Conservation (phyloP, 2,888 invertebrate genomes). For the Drosophila villosipedis region DNA sequence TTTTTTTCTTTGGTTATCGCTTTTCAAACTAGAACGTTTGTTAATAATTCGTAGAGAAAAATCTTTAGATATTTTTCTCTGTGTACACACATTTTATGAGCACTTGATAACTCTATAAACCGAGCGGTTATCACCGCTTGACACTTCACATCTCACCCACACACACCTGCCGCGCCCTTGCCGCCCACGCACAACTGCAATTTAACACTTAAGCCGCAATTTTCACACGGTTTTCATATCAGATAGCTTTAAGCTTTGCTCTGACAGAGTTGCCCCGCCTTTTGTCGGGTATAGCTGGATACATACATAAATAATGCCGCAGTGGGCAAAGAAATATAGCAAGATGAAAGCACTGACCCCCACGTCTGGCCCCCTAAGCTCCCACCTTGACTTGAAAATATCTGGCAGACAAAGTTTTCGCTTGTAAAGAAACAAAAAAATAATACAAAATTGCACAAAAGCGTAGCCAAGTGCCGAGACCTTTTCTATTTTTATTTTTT, state of each 20-base stretch:
- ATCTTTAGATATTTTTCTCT: background rate
- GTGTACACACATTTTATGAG: conserved; percentile 58
- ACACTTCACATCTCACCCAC: conserved; percentile 30
- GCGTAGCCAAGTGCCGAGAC: conserved; percentile 19
- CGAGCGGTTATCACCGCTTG: conserved; percentile 63
- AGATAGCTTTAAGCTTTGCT: conserved; percentile 65
- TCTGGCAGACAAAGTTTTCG: conserved; percentile 52
- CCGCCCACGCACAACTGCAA: conserved; percentile 19
- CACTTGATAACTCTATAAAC: conserved; percentile 77
- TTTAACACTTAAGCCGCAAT: conserved; percentile 51
- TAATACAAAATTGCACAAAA: conserved; percentile 57
- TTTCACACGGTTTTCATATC: conserved; percentile 71
- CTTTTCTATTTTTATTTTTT: conserved; percentile 3
- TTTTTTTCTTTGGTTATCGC: background rate
- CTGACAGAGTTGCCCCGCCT: conserved; percentile 18
- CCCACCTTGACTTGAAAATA: conserved; percentile 24
- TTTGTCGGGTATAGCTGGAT: conserved; percentile 5
- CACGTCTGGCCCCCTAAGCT: conserved; percentile 3
- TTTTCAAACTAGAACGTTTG: background rate
- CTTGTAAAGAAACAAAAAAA: conserved; percentile 25
- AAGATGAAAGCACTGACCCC: conserved; percentile 57
- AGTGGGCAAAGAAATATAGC: conserved; percentile 32
- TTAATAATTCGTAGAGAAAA: background rate
- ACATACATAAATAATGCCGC: conserved; percentile 48
- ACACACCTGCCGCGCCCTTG: background rate